Evolutionary conservation across 2,888 invertebrate genomes (phyloP), one percentile per base, ranked within the genome.

Genomic region (Epirrita christyi): DNA sequence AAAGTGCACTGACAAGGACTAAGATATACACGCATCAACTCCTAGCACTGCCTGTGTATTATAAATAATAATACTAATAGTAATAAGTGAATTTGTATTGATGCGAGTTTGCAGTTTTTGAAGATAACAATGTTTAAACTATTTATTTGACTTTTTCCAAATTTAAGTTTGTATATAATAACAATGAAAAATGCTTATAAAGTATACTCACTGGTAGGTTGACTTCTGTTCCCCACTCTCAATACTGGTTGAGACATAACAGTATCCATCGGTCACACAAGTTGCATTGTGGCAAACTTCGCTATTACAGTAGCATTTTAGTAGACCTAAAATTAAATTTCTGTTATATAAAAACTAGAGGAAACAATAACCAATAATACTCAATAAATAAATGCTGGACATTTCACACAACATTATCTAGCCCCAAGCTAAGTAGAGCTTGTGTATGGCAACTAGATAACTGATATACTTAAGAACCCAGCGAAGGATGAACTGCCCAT

Each of bases 251-350:
- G 97, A 95, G 2, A 97, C 96, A 76, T 96, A 97, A 83, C 98
- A 98, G 80, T 95, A 96, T 41, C 98, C 98, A 86, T 97, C 97
- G 4, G 98, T 98, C 83, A 95, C 95, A 87, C 98, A 98, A 32
- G 97, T 96, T 77, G 94, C 92, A 81, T 97, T 97, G 50, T 93
- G 93, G 10, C 95, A 94, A 74, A 95, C 94, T 78, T 96, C 96
- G 77, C 95, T 95, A 86, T 97, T 97, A 91, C 97, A 98, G 87
- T 96, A 95, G 85, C 98, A 98, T 88, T 95, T 96, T 74, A 97
- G n/a, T n/a, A n/a, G 86, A 66, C 94, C 96, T 96, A 86, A 55
- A 69, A 68, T 6, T 59, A 21, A 50, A 42, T 41, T 1, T 11
- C 37, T n/a, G n/a, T n/a, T n/a, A n/a, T n/a, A n/a, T n/a, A n/a